These are phyloP conservation scores for Hypocryptadius cinnamomeus DNA, from an alignment of 2,113 vertebrate genomes.

Conservation along the genomic window DNA sequence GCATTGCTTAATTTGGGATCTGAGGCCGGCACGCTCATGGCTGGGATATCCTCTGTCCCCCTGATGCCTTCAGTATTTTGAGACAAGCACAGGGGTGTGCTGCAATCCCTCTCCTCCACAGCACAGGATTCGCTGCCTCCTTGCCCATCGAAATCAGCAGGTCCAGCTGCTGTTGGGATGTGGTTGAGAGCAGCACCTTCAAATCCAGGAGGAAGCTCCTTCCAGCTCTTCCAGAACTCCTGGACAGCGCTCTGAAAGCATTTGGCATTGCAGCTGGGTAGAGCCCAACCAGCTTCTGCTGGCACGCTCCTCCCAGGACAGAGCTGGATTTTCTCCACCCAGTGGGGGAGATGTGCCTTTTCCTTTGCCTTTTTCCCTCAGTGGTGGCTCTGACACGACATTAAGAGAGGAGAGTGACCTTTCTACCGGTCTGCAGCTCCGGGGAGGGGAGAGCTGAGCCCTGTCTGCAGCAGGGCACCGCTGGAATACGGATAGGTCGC, in stretches of 20 bases:
- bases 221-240: not conserved
- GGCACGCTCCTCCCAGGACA: rapidly evolving
- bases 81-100: not conserved
- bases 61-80: not conserved
- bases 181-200: not conserved
- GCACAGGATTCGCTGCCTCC: rapidly evolving
- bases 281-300: not conserved
- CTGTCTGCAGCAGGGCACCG: not conserved
- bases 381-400: not conserved
- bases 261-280: not conserved
- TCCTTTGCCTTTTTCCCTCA: not conserved
- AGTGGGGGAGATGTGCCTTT: not conserved
- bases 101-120: rapidly evolving
- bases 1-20: rapidly evolving
- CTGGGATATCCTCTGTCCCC: rapidly evolving
- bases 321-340: not conserved
- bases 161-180: not conserved
- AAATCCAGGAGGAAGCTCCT: not conserved
- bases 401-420: conserved; percentile 28
- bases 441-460: not conserved
- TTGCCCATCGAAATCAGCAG: not conserved
- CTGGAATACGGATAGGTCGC: not conserved
- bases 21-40: not conserved
- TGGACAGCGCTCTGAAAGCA: rapidly evolving
- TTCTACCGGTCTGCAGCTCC: not conserved